These are phyloP conservation scores for Lochmaea crataegi DNA, from an alignment of 2,888 invertebrate species.

Conservation along the genomic window DNA sequence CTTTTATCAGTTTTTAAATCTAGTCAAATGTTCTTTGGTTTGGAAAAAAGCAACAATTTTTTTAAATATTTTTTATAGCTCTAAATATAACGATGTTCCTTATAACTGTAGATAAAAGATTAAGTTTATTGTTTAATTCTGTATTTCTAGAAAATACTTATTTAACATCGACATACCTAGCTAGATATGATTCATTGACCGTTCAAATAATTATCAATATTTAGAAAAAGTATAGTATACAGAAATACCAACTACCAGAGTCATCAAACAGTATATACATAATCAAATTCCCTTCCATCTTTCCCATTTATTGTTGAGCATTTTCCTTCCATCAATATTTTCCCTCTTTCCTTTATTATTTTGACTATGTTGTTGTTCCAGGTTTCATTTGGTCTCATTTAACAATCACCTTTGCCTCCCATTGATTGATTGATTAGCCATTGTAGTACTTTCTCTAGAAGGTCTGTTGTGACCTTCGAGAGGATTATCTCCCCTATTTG, in stretches of 20 bases:
- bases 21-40: slow-evolving; percentile 10
- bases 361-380: too few species aligned
- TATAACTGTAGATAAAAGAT: slow-evolving; percentile 25
- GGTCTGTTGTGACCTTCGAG: too few species aligned
- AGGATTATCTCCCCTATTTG: too few species aligned
- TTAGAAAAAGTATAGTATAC: not conserved
- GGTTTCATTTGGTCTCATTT: too few species aligned
- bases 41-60: slow-evolving; percentile 1
- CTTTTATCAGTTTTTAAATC: not conserved
- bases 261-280: not conserved
- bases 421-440: too few species aligned
- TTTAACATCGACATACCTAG: slow-evolving; percentile 26
- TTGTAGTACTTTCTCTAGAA: too few species aligned
- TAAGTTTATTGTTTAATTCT: slow-evolving; percentile 41
- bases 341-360: too few species aligned
- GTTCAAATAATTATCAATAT: not conserved
- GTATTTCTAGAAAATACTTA: slow-evolving; percentile 48
- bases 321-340: too few species aligned
- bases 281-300: too few species aligned
- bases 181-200: not conserved
- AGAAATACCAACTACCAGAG: not conserved
- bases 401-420: too few species aligned
- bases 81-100: slow-evolving; percentile 28
- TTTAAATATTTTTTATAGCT: slow-evolving; percentile 18
- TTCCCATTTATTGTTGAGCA: too few species aligned